phyloP scores from a whole-genome alignment of 2,888 invertebrate genomes.

The Perizoma affinitatum region DNA sequence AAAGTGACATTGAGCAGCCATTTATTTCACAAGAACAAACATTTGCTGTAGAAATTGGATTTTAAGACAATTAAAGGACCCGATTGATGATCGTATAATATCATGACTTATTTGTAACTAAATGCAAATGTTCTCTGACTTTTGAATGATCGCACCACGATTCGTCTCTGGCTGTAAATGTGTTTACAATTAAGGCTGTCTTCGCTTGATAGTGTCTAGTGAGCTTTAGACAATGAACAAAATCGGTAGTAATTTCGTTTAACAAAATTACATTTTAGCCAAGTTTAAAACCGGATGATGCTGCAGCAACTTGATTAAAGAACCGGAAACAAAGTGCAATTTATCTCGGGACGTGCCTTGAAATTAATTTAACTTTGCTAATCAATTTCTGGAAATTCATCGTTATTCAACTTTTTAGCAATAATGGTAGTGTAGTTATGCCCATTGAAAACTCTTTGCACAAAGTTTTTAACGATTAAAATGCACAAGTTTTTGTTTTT shows the following conservation, averaged over 20 bases:
- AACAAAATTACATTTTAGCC: slow-evolving; percentile 31
- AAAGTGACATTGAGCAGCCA: too few species aligned
- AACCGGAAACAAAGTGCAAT: slow-evolving; percentile 43
- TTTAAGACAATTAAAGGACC: too few species aligned
- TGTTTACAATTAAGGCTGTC: background rate
- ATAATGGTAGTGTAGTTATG: background rate
- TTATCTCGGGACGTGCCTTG: slow-evolving; percentile 32
- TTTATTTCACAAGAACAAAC: too few species aligned
- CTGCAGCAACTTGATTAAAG: slow-evolving; percentile 42
- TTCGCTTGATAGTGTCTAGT: background rate
- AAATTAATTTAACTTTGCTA: slow-evolving; percentile 34
- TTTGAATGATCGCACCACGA: too few species aligned
- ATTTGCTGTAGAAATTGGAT: too few species aligned
- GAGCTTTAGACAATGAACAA: slow-evolving; percentile 28
- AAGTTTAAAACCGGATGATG: slow-evolving; percentile 31
- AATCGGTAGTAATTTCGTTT: slow-evolving; percentile 30
- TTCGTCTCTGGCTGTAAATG: background rate
- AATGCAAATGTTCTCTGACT: too few species aligned
- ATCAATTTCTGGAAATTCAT: slow-evolving; percentile 14
- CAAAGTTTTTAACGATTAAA: too few species aligned
- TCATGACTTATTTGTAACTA: too few species aligned
- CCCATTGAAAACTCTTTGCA: too few species aligned
- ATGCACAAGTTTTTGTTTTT: too few species aligned
- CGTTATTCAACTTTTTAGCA: slow-evolving; percentile 3
- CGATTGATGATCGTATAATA: too few species aligned